These are phyloP conservation scores for Rhodeus uyekii DNA, from an alignment of 2,797 vertebrate species.

Conservation along the genomic window DNA sequence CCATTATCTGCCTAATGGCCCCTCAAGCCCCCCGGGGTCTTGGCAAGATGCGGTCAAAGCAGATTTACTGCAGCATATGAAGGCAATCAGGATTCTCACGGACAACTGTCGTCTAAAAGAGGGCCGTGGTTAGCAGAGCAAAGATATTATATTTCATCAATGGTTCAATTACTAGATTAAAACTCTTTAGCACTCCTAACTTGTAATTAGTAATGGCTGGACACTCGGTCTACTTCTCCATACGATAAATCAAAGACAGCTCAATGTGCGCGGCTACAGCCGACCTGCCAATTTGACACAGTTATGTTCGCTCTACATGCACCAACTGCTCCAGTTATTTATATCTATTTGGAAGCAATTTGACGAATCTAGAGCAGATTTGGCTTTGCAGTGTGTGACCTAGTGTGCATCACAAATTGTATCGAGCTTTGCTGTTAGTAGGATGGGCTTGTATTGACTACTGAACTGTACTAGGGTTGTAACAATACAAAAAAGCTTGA, in stretches of 20 bases:
- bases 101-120: neutral
- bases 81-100: neutral
- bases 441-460: neutral
- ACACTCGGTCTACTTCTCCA: neutral
- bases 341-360: neutral
- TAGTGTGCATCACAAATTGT: neutral
- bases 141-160: neutral
- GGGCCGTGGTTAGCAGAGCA: neutral
- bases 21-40: constrained; percentile 6
- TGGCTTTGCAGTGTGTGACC: neutral
- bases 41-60: constrained; percentile 29
- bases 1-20: constrained; percentile 55
- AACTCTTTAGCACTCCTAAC: too few relatives aligned
- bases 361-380: neutral
- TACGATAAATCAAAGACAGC: neutral
- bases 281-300: neutral
- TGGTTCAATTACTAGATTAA: neutral
- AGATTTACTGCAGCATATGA: constrained; percentile 37
- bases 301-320: neutral
- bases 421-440: neutral
- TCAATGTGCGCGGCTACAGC: neutral
- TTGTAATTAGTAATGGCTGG: neutral
- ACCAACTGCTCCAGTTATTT: constrained; percentile 1
- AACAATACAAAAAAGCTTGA: neutral
- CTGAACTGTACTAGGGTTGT: neutral